These are phyloP conservation scores for Sander vitreus DNA, from an alignment of 2,113 vertebrate species.

Conservation along the genomic window DNA sequence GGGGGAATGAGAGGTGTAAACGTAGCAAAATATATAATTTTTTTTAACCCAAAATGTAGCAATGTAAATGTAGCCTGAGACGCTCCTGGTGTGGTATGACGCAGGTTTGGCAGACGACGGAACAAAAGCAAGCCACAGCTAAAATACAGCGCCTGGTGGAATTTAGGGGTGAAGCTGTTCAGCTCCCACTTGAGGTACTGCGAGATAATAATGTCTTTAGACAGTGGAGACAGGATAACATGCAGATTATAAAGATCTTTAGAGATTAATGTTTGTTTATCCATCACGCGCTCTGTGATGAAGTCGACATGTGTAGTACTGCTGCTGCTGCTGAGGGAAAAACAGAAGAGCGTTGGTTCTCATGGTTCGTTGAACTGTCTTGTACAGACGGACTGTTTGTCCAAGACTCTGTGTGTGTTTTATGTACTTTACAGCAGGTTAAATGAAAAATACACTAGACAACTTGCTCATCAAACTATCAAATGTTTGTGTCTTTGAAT, in stretches of 20 bases:
- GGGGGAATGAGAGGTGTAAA: no score
- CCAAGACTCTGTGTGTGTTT: background rate
- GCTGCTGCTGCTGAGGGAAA: background rate
- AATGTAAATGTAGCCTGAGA: no score
- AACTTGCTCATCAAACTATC: constrained; percentile 10
- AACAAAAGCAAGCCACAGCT: no score
- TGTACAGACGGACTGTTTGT: constrained; percentile 38
- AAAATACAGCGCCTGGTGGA: no score
- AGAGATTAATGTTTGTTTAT: background rate
- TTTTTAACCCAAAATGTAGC: no score
- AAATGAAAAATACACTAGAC: background rate
- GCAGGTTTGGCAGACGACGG: no score
- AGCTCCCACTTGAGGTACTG: no score
- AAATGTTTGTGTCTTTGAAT: background rate
- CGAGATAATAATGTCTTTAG: no score
- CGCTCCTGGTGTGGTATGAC: no score
- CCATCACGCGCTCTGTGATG: background rate
- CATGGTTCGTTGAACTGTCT: constrained; percentile 30
- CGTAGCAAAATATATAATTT: no score
- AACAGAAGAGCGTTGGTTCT: constrained; percentile 29
- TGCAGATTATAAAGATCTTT: background rate
- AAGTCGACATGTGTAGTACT: background rate
- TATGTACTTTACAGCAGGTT: constrained; percentile 3
- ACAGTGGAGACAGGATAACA: no score
- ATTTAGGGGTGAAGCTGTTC: no score